Conservation (phyloP, 2,113 vertebrate species). For the Sisor rabdophorus region DNA sequence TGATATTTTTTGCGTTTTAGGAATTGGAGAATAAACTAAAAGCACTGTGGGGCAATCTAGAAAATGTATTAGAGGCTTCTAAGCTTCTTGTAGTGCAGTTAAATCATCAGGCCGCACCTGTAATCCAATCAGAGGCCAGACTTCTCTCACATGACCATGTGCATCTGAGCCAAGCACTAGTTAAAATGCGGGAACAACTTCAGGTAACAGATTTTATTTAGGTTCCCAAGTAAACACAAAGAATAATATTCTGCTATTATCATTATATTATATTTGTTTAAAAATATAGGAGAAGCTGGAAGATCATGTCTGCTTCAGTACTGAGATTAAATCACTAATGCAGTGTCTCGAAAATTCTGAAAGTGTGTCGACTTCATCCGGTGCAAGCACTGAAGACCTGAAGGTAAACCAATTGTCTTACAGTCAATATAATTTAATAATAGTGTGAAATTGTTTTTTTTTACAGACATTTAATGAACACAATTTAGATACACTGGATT, state of each 20-base stretch:
- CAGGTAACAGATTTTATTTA: slow-evolving; percentile 65
- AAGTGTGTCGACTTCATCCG: slow-evolving; percentile 51
- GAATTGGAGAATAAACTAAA: slow-evolving; percentile 65
- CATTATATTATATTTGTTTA: neutral
- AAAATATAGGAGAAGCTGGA: slow-evolving; percentile 59
- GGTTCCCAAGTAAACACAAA: neutral
- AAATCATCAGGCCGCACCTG: slow-evolving; percentile 49
- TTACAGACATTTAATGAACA: too few species aligned
- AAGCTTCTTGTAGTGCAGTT: slow-evolving; percentile 65
- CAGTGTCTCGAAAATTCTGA: slow-evolving; percentile 56
- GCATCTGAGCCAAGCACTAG: slow-evolving; percentile 70
- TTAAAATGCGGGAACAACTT: slow-evolving; percentile 65
- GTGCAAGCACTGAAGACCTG: slow-evolving; percentile 52
- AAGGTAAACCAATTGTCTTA: slow-evolving; percentile 53
- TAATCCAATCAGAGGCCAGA: slow-evolving; percentile 66
- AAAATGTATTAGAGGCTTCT: slow-evolving; percentile 62
- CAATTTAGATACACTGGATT: too few species aligned
- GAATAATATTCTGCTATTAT: neutral
- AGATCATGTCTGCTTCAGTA: slow-evolving; percentile 68
- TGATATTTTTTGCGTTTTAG: slow-evolving; percentile 55
- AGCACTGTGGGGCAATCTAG: slow-evolving; percentile 58
- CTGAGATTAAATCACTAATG: slow-evolving; percentile 68
- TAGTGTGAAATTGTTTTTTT: neutral
- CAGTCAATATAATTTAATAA: too few species aligned
- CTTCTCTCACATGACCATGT: slow-evolving; percentile 67